phyloP scores from a whole-genome alignment of 2,113 vertebrate species.

The Copsychus sechellarum region DNA sequence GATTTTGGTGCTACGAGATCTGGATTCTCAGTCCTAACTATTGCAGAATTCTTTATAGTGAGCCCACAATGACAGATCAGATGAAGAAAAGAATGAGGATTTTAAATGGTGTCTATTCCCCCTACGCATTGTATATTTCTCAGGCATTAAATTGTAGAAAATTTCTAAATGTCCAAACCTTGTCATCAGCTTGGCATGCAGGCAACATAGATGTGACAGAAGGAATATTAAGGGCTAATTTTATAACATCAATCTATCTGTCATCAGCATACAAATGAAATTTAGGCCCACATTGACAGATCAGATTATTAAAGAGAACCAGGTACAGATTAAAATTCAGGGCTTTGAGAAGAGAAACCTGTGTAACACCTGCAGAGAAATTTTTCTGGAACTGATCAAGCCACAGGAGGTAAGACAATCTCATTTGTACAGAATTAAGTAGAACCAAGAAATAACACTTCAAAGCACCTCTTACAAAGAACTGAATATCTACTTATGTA shows the following conservation, averaged over 20 bases:
- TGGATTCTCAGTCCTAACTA: neutral
- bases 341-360: neutral
- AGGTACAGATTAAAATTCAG: constrained; percentile 18
- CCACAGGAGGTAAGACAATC: neutral
- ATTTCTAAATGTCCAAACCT: constrained; percentile 51
- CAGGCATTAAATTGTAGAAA: constrained; percentile 21
- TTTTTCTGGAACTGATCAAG: neutral
- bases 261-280: constrained; percentile 60
- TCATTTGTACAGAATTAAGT: neutral
- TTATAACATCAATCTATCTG: constrained; percentile 67
- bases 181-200: constrained; percentile 64
- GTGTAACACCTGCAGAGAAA: neutral
- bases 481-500: neutral
- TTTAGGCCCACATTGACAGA: constrained; percentile 39
- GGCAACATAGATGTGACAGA: constrained; percentile 56
- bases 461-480: neutral
- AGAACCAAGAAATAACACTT: constrained; percentile 6
- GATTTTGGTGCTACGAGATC: neutral
- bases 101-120: neutral
- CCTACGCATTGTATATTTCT: neutral
- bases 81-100: neutral
- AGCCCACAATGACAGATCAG: neutral
- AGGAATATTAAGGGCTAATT: constrained; percentile 69
- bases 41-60: neutral
- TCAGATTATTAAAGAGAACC: constrained; percentile 27